Conservation (phyloP, 2,797 vertebrate genomes). For the Tenualosa thibaudeaui region DNA sequence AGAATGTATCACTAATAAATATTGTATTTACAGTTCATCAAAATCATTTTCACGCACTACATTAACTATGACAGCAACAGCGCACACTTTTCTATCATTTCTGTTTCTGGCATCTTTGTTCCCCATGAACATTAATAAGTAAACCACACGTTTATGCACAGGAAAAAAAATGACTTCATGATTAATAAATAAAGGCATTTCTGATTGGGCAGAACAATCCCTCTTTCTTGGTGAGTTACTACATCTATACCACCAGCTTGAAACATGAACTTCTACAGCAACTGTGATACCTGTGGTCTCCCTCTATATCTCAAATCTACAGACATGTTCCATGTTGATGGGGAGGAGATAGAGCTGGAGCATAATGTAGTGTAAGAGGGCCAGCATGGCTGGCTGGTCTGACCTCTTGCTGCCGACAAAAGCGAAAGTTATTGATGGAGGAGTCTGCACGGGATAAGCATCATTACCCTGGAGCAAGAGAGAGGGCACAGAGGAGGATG, state of each 20-base stretch:
- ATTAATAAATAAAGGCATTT: not conserved
- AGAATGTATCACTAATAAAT: not conserved
- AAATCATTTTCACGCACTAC: not conserved
- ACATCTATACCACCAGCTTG: not conserved
- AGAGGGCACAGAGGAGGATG: slow-evolving; percentile 49
- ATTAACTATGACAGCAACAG: not conserved
- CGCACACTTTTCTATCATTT: not conserved
- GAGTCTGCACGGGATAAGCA: slow-evolving; percentile 64
- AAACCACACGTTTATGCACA: not conserved
- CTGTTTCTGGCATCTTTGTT: not conserved
- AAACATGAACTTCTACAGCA: not conserved
- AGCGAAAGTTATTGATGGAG: slow-evolving; percentile 59
- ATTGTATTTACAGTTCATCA: not conserved
- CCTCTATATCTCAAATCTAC: slow-evolving; percentile 15
- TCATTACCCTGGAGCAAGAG: slow-evolving; percentile 64
- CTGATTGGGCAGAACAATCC: not conserved
- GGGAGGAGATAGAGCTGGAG: not conserved
- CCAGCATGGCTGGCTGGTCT: slow-evolving; percentile 28
- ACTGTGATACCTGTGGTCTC: not conserved
- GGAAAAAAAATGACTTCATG: not conserved
- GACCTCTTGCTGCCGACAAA: slow-evolving; percentile 54
- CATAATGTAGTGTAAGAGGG: slow-evolving; percentile 47
- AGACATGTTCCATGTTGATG: not conserved
- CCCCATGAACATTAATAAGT: not conserved
- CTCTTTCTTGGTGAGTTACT: not conserved